phyloP scores from a whole-genome alignment of 2,113 vertebrate species.

The Spilogale gracilis region DNA sequence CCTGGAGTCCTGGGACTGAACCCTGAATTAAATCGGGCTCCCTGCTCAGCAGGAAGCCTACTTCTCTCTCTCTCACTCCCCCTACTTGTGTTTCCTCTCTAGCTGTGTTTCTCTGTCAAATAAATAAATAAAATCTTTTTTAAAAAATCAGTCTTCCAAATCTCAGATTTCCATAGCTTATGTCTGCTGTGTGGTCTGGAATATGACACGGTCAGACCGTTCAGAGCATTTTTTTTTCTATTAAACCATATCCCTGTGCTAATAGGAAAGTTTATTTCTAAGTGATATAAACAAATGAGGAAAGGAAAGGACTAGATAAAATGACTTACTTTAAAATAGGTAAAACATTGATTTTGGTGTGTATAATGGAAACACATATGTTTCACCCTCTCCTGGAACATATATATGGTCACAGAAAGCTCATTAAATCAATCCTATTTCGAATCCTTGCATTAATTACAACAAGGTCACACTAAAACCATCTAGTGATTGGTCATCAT shows the following conservation, averaged over 20 bases:
- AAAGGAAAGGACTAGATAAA: neutral
- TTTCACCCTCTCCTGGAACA: slow-evolving; percentile 2
- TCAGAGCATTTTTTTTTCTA: neutral
- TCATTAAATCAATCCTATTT: slow-evolving; percentile 53
- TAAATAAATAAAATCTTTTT: too few relatives aligned
- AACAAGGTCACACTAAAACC: slow-evolving; percentile 37
- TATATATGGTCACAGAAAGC: slow-evolving; percentile 25
- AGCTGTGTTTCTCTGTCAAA: too few relatives aligned
- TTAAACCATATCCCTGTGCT: neutral
- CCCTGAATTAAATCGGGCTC: too few relatives aligned
- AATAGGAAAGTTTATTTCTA: neutral
- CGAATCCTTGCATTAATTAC: slow-evolving; percentile 35
- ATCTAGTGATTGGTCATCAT: neutral
- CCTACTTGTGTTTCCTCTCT: too few relatives aligned
- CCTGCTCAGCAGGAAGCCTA: too few relatives aligned
- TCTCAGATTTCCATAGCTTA: slow-evolving; percentile 43
- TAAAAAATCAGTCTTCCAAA: neutral
- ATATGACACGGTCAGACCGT: neutral
- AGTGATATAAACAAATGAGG: slow-evolving; percentile 28
- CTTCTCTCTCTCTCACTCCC: too few relatives aligned
- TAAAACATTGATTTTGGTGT: neutral
- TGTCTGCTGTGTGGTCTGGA: neutral
- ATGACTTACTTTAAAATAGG: slow-evolving; percentile 60
- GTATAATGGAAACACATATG: slow-evolving; percentile 19
- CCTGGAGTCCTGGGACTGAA: too few relatives aligned